A percentile compares a stretch with the other conserved stretches of the same genome.
Conservation (phyloP, 2,797 vertebrate genomes). For the Sylvilagus floridanus region DNA sequence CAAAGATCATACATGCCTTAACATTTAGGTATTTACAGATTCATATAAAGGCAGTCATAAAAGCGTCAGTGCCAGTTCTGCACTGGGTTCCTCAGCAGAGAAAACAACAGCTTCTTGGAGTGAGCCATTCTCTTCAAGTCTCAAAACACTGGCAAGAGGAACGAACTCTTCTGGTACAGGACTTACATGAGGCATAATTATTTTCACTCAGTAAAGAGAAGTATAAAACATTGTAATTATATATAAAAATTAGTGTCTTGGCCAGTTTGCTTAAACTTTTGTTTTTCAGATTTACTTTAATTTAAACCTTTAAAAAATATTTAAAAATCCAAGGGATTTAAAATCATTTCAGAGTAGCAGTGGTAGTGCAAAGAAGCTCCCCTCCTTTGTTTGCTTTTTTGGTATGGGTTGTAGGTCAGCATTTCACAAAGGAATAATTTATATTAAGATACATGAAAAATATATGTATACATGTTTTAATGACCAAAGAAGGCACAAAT, state of each 20-base stretch:
- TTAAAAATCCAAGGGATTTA: conserved; percentile 58
- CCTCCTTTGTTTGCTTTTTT: conserved; percentile 59
- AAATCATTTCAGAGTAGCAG: conserved; percentile 57
- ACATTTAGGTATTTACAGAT: conserved; percentile 57
- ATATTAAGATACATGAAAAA: conserved; percentile 80
- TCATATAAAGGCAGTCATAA: conserved; percentile 82
- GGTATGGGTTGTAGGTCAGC: conserved; percentile 76
- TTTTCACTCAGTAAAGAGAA: conserved; percentile 73
- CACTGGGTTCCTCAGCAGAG: conserved; percentile 74
- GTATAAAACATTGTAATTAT: conserved; percentile 83
- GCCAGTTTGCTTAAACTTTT: conserved; percentile 66
- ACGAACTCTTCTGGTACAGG: conserved; percentile 69
- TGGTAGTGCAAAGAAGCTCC: conserved; percentile 84
- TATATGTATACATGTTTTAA: conserved; percentile 70
- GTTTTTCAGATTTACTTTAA: conserved; percentile 69
- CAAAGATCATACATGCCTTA: conserved; percentile 74
- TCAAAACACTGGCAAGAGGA: conserved; percentile 56
- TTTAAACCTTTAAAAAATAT: conserved; percentile 58
- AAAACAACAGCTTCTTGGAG: conserved; percentile 69
- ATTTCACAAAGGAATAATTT: conserved; percentile 77
- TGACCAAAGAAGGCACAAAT: conserved; percentile 86
- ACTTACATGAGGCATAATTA: conserved; percentile 46
- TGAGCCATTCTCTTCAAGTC: conserved; percentile 73
- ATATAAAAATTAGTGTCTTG: conserved; percentile 72
- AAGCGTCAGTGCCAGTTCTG: conserved; percentile 84